These are phyloP conservation scores for Sepioteuthis lessoniana DNA, from an alignment of 2,888 invertebrate species.

Conservation along the genomic window DNA sequence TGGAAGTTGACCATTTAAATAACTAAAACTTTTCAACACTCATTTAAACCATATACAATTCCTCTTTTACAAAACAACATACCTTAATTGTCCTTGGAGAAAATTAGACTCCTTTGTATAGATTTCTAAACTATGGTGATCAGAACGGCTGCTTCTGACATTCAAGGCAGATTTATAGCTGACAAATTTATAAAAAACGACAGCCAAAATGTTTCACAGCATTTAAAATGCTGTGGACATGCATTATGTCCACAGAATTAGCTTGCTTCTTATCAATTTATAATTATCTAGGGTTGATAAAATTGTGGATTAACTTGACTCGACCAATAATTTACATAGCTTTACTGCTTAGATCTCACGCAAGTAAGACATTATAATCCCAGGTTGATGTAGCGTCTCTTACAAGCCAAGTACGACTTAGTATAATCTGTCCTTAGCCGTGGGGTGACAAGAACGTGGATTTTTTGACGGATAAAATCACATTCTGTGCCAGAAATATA, in stretches of 20 bases:
- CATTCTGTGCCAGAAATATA: neutral
- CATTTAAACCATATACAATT: too few species aligned
- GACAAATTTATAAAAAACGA: too few species aligned
- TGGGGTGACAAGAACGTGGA: neutral
- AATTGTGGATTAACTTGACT: neutral
- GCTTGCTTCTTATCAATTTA: neutral
- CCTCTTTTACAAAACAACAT: too few species aligned
- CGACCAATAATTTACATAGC: neutral
- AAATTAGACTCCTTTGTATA: too few species aligned
- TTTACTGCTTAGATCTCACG: neutral
- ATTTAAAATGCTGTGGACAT: too few species aligned
- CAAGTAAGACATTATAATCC: neutral
- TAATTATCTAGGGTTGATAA: neutral
- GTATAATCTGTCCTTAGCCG: neutral
- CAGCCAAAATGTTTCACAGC: too few species aligned
- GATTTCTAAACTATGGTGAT: too few species aligned
- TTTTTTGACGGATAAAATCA: neutral
- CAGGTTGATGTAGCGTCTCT: neutral
- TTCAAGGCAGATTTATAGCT: too few species aligned
- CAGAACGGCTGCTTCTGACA: too few species aligned
- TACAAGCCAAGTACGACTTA: neutral
- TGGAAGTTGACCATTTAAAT: too few species aligned
- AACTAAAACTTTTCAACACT: too few species aligned
- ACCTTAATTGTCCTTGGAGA: too few species aligned
- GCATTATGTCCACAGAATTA: neutral